Evolutionary conservation across 2,888 invertebrate species (phyloP).

Genomic region (Resseliella maxima): DNA sequence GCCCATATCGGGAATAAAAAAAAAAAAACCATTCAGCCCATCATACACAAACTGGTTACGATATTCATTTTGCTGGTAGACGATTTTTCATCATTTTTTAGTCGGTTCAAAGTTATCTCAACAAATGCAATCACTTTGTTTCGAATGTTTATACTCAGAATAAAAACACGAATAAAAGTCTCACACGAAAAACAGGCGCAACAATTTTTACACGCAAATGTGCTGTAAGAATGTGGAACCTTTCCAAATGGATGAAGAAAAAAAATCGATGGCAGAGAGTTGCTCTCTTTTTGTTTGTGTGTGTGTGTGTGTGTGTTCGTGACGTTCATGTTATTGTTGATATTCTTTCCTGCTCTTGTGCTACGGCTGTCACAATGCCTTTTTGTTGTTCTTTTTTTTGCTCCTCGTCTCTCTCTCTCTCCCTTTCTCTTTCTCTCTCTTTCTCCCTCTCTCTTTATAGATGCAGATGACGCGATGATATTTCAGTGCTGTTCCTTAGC

Average conservation of each 20-base stretch:
- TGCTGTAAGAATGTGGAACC: not conserved
- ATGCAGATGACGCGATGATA: slow-evolving; percentile 18
- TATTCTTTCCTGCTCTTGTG: not conserved
- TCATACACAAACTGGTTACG: slow-evolving; percentile 21
- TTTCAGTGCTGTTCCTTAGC: not conserved
- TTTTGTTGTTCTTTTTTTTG: not conserved
- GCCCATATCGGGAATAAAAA: not conserved
- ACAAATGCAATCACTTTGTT: not conserved
- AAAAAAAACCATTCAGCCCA: slow-evolving; percentile 6
- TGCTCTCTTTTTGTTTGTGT: not conserved
- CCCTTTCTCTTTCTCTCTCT: not conserved
- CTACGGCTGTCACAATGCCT: not conserved
- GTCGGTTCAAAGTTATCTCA: not conserved
- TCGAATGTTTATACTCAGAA: too few species aligned
- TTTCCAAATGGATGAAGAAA: slow-evolving; percentile 18
- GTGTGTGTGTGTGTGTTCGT: not conserved
- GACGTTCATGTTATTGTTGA: slow-evolving; percentile 21
- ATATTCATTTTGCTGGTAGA: not conserved
- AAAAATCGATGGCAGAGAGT: slow-evolving; percentile 32
- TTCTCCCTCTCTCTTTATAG: not conserved
- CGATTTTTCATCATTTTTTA: not conserved
- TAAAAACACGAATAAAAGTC: too few species aligned
- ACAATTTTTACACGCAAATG: slow-evolving; percentile 44
- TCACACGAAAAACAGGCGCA: too few species aligned
- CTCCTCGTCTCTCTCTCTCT: too few species aligned